phyloP scores from a whole-genome alignment of 2,113 vertebrate genomes.

The Pipa parva region DNA sequence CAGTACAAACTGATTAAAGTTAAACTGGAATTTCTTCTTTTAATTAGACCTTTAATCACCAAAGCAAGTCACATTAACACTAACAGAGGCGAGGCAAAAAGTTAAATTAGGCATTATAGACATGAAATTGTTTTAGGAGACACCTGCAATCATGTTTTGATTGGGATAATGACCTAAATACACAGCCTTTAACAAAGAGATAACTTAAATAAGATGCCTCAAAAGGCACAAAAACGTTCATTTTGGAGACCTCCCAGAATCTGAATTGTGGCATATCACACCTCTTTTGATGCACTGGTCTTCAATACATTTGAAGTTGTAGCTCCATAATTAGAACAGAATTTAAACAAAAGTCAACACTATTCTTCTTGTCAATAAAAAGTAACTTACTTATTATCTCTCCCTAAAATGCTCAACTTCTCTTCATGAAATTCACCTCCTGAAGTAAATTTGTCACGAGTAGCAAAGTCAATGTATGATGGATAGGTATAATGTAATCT shows the following conservation, averaged over 20 bases:
- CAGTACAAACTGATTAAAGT: conserved; percentile 37
- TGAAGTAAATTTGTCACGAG: too few species aligned
- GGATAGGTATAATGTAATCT: too few species aligned
- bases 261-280: too few species aligned
- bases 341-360: too few species aligned
- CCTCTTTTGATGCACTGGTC: too few species aligned
- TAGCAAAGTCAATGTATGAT: too few species aligned
- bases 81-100: conserved; percentile 30
- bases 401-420: too few species aligned
- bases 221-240: conserved; percentile 9
- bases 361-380: too few species aligned
- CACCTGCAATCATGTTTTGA: conserved; percentile 29
- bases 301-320: too few species aligned
- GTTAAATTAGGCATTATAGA: conserved; percentile 37
- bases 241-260: conserved; percentile 24
- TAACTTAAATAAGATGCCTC: neutral
- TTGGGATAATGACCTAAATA: conserved; percentile 17
- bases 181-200: conserved; percentile 2
- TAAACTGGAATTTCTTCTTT: conserved; percentile 31
- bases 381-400: too few species aligned
- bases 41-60: conserved; percentile 37
- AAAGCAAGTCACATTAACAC: conserved; percentile 17
- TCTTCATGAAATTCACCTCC: too few species aligned
- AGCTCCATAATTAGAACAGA: too few species aligned
- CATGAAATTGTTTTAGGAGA: conserved; percentile 14